phyloP scores from a whole-genome alignment of 2,888 invertebrate species.

The Chaitophorus viminalis region DNA sequence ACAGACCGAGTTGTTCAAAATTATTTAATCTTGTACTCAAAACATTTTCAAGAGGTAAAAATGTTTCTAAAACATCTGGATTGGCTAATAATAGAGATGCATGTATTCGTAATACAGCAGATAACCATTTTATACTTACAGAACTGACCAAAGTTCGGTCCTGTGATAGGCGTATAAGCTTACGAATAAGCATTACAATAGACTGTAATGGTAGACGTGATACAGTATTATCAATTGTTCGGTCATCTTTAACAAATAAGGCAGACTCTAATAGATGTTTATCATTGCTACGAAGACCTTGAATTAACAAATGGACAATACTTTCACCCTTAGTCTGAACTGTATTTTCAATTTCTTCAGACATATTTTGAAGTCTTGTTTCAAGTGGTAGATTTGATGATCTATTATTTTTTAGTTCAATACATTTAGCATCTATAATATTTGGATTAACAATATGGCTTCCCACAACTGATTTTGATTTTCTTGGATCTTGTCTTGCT shows the following conservation, averaged over 20 bases:
- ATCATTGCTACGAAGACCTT: constrained; percentile 56
- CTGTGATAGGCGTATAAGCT: constrained; percentile 50
- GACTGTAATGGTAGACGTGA: constrained; percentile 50
- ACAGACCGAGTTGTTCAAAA: constrained; percentile 47
- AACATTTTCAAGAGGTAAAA: constrained; percentile 54
- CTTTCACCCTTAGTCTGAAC: constrained; percentile 59
- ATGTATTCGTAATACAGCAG: constrained; percentile 50
- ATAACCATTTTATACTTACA: constrained; percentile 52
- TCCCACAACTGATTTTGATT: constrained; percentile 40
- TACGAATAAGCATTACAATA: constrained; percentile 41
- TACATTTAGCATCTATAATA: constrained; percentile 46
- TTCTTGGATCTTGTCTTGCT: constrained; percentile 57
- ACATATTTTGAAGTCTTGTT: constrained; percentile 61
- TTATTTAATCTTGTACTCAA: constrained; percentile 52
- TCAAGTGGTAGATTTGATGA: constrained; percentile 54
- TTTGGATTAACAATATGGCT: constrained; percentile 48
- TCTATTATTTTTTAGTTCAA: constrained; percentile 50
- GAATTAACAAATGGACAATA: constrained; percentile 55
- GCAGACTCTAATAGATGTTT: constrained; percentile 54
- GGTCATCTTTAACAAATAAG: constrained; percentile 57
- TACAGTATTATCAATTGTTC: constrained; percentile 57
- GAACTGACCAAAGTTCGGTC: constrained; percentile 52
- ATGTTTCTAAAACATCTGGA: constrained; percentile 54
- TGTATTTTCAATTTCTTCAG: constrained; percentile 60
- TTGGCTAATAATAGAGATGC: constrained; percentile 47